Evolutionary conservation across 2,888 invertebrate species (phyloP).

Genomic region (Rhyacophila evoluta): DNA sequence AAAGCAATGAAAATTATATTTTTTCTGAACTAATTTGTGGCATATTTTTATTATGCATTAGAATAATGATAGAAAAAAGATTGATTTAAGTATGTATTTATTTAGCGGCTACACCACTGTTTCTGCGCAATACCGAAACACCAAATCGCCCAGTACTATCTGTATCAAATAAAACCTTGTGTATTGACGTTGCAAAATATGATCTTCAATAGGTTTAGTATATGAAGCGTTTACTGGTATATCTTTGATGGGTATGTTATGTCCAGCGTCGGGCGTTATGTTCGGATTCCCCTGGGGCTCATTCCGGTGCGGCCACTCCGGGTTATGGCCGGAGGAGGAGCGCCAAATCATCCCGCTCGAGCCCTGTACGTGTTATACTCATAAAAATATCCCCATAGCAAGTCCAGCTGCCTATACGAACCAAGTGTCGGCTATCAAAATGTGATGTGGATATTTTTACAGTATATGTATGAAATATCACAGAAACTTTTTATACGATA

Average conservation of each 20-base stretch:
- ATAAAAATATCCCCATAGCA: conserved; percentile 32
- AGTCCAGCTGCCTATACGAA: background rate
- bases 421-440: conserved; percentile 31
- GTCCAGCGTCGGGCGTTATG: conserved; percentile 11
- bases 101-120: background rate
- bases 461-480: too few species aligned
- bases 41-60: too few species aligned
- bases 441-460: conserved; percentile 19
- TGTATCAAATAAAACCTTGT: conserved; percentile 11
- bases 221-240: conserved; percentile 25
- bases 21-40: too few species aligned
- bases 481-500: too few species aligned
- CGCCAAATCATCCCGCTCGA: conserved; percentile 29
- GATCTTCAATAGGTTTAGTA: conserved; percentile 5
- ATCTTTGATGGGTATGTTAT: conserved; percentile 25
- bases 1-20: too few species aligned
- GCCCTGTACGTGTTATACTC: conserved; percentile 35
- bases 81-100: too few species aligned
- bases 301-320: background rate
- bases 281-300: background rate
- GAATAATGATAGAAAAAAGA: too few species aligned
- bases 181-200: conserved; percentile 24
- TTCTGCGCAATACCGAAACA: background rate
- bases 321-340: background rate
- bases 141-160: conserved; percentile 3